phyloP scores from a whole-genome alignment of 2,113 vertebrate species.

The Ursus arctos region DNA sequence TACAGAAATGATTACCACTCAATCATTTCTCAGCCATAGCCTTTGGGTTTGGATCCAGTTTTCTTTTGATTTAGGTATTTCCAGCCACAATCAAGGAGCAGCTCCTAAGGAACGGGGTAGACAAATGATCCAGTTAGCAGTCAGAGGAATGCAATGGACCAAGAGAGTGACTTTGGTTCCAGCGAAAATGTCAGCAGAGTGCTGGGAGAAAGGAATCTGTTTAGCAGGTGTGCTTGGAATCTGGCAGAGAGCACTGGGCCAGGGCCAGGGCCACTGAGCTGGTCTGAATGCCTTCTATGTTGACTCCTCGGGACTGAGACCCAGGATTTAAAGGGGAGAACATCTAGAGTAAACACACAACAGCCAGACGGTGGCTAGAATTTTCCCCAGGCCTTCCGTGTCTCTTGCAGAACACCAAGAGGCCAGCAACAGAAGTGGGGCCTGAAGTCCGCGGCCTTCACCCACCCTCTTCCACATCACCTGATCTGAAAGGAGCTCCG shows the following conservation, averaged over 20 bases:
- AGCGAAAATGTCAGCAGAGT: constrained; percentile 82
- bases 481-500: constrained; percentile 59
- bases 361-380: constrained; percentile 76
- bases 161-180: constrained; percentile 50
- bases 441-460: constrained; percentile 49
- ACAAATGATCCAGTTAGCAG: constrained; percentile 57
- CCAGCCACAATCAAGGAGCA: background rate
- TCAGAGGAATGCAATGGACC: constrained; percentile 12
- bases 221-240: constrained; percentile 87
- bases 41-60: background rate
- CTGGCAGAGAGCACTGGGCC: constrained; percentile 83
- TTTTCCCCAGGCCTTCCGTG: constrained; percentile 65
- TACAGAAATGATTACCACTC: background rate
- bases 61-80: constrained; percentile 17
- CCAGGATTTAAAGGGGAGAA: constrained; percentile 69
- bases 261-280: constrained; percentile 81
- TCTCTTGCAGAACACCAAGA: constrained; percentile 57
- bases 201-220: constrained; percentile 85
- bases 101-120: background rate
- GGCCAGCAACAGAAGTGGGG: constrained; percentile 22
- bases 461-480: constrained; percentile 48
- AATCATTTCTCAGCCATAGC: fast-evolving
- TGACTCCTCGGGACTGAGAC: constrained; percentile 80
- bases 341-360: constrained; percentile 72
- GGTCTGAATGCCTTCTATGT: constrained; percentile 86